Base-by-base conservation (phyloP, 2,888 invertebrate species). In the Scaptomyza tumidula region DNA sequence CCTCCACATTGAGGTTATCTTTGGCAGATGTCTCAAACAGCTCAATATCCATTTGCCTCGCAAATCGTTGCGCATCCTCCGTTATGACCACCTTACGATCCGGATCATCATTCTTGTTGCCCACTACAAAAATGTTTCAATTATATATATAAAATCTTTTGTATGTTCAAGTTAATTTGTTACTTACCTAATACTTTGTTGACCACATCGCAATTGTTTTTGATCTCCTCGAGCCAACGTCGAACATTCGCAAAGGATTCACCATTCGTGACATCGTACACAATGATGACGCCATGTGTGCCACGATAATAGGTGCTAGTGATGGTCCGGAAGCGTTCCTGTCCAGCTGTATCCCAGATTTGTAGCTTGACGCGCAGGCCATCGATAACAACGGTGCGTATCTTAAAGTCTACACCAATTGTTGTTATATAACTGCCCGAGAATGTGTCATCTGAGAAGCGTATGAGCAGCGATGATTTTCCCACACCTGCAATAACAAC, bases 381-480 rank as follows among this genome's bases (percentile, higher is more conserved):
- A 90, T 97, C 96, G 88, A 98, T 95, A 91, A 96, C 96, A 86
- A 99, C 96, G 75, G 99, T 99, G 91, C 99, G 95, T 92, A 99
- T 99, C 94, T 99, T 99, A 93, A 99, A 99, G 94, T 99, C 99
- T 57, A 99, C 99, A 73, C 99, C 99, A 92, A 99, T 99, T 50
- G 99, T 99, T 66, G 99, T 99, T 91, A 99, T 99, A 92, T 97
- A 97, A 94, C 96, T 97, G 92, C 99, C 98, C 87, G 98, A 97
- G 93, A 99, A 99, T 75, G 98, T 98, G 93, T 99, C 99, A 93
- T 99, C 99, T 58, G 99, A 98, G 93, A 99, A 99, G 86, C 99
- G 94, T 88, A 99, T 94, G 78, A 99, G 94, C 75, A 99, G 94
- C 89, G 98, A 99, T 93, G 99, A 99, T 93, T 99, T 99, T 67